These are phyloP conservation scores for Meganola albula DNA, from an alignment of 2,888 invertebrate species.

Conservation along the genomic window DNA sequence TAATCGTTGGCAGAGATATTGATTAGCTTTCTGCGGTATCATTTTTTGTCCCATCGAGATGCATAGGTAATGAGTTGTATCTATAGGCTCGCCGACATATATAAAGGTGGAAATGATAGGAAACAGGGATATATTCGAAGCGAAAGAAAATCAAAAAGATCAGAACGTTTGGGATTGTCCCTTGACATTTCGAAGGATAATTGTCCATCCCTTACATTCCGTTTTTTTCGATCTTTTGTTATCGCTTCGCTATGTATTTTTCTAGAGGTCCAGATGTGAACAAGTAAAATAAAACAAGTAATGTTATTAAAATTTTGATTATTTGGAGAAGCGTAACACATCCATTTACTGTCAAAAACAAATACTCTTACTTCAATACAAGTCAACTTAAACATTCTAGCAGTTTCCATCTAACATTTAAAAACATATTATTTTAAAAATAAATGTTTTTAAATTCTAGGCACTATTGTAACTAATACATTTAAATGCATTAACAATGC, in stretches of 20 bases:
- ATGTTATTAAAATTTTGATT: slow-evolving; percentile 71
- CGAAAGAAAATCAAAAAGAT: too few relatives aligned
- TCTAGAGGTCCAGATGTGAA: neutral
- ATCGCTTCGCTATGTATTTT: neutral
- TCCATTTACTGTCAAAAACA: slow-evolving; percentile 40
- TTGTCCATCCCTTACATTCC: too few relatives aligned
- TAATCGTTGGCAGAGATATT: too few relatives aligned
- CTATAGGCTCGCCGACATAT: too few relatives aligned
- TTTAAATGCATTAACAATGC: slow-evolving; percentile 41
- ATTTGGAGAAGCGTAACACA: slow-evolving; percentile 71
- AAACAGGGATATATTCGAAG: too few relatives aligned
- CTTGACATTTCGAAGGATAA: too few relatives aligned
- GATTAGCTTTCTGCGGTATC: too few relatives aligned
- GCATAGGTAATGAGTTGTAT: too few relatives aligned
- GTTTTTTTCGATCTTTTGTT: too few relatives aligned
- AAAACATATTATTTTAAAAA: slow-evolving; percentile 17
- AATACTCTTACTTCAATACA: slow-evolving; percentile 24
- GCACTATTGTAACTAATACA: slow-evolving; percentile 23
- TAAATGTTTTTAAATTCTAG: slow-evolving; percentile 20
- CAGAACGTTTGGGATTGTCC: too few relatives aligned
- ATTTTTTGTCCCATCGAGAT: too few relatives aligned
- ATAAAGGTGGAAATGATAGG: too few relatives aligned
- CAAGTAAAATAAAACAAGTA: slow-evolving; percentile 52
- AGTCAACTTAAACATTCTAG: slow-evolving; percentile 22
- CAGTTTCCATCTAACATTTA: slow-evolving; percentile 18